Evolutionary conservation across 2,113 vertebrate species (phyloP).

Genomic region (Sturnira hondurensis): DNA sequence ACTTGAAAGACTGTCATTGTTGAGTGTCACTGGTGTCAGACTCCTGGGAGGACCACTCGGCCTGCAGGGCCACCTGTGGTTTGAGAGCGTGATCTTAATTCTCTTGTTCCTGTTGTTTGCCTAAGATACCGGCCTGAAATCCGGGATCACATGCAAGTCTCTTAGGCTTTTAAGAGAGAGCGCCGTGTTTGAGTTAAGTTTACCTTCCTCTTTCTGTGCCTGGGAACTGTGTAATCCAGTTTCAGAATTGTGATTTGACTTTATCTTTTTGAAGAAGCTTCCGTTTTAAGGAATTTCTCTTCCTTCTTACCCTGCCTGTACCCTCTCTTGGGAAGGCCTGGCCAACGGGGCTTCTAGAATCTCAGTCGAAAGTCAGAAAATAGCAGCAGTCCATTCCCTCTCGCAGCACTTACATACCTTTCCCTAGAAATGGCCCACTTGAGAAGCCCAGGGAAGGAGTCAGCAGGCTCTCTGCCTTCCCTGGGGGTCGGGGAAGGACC

Average conservation of each 20-base stretch:
- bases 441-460: constrained; percentile 51
- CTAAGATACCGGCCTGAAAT: neutral
- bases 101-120: neutral
- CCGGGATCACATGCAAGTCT: neutral
- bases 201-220: constrained; percentile 2
- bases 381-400: constrained; percentile 48
- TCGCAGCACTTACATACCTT: constrained; percentile 25
- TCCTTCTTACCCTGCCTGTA: constrained; percentile 39
- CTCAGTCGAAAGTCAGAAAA: constrained; percentile 43
- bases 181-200: neutral
- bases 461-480: constrained; percentile 26
- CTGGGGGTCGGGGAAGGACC: constrained; percentile 50
- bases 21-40: neutral
- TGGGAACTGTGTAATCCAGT: constrained; percentile 52
- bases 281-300: constrained; percentile 78
- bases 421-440: constrained; percentile 42
- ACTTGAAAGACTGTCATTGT: neutral
- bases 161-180: neutral
- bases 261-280: constrained; percentile 78
- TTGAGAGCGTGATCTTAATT: neutral
- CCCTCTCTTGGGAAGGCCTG: constrained; percentile 21
- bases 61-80: neutral
- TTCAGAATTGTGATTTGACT: constrained; percentile 73
- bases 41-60: neutral
- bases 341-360: neutral